These are phyloP conservation scores for Coelopa frigida DNA, from an alignment of 1,140 invertebrate genomes.

Conservation along the genomic window DNA sequence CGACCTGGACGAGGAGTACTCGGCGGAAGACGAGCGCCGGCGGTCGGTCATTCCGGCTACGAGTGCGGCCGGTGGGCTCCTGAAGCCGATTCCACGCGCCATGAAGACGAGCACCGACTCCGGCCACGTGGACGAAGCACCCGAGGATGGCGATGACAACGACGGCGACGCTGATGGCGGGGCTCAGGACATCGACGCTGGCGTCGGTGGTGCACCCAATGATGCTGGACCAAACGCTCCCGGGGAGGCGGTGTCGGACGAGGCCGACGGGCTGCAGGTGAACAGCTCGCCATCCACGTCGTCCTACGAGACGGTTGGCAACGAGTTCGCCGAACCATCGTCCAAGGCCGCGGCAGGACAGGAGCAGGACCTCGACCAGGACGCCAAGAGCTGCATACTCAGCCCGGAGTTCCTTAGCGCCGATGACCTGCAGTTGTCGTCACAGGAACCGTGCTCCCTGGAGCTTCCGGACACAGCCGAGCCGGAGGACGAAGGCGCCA, in stretches of 20 bases:
- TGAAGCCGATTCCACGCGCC: slow-evolving; percentile 35
- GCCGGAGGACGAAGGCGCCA: no score
- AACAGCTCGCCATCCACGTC: slow-evolving; percentile 36
- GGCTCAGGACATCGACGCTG: slow-evolving; percentile 17
- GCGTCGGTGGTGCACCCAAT: slow-evolving; percentile 16
- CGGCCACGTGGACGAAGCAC: slow-evolving; percentile 47
- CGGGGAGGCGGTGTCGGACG: slow-evolving; percentile 22
- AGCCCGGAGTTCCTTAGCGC: slow-evolving; percentile 39
- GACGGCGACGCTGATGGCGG: slow-evolving; percentile 47
- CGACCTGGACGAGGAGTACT: no score
- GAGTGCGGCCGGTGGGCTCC: no score
- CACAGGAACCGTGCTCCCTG: no score
- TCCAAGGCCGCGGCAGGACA: slow-evolving; percentile 4
- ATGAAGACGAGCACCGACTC: slow-evolving; percentile 45
- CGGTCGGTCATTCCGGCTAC: no score
- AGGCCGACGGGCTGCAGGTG: not conserved
- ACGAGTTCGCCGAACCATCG: slow-evolving; percentile 14
- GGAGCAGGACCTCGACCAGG: slow-evolving; percentile 2
- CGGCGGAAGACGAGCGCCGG: slow-evolving; percentile 42
- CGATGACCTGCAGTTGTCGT: slow-evolving; percentile 30
- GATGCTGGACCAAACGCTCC: slow-evolving; percentile 11
- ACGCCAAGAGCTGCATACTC: slow-evolving; percentile 21
- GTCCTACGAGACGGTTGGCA: slow-evolving; percentile 38
- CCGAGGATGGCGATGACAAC: slow-evolving; percentile 23
- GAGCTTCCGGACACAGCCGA: no score